Evolutionary conservation across 2,888 invertebrate genomes (phyloP), one percentile per base, ranked within the genome.

Genomic region (Leptopterna dolabrata): DNA sequence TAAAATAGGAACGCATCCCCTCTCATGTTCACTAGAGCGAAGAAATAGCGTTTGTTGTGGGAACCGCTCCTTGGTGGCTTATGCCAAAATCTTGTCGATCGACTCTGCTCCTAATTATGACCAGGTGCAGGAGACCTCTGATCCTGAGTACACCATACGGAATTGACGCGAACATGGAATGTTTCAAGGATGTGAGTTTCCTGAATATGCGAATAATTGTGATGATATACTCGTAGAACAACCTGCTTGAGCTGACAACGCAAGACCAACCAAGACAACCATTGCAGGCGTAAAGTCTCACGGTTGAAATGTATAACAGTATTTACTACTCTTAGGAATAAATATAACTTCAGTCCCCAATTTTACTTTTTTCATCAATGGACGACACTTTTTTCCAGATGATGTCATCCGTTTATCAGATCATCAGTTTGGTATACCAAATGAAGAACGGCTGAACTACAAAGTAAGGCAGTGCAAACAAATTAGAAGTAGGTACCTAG

Each of bases 91-190:
- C 24, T 11, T 81, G 81, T 29, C 29, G 29, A 0, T 45, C 47
- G 4, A 81, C 81, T 19, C 24, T 81, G 27, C 51, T 45, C 11
- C 13, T 81, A 27, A 51, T 81, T 1, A 81, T 81, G 81, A 29
- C n/a, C 16, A 27, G 81, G 29, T 81, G 81, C 51, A 81, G 16
- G 51, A 81, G 27, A 27, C 81, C 81, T 19, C n/a, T 81, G 24
- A 11, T 6, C 1, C 27, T 81, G 51, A 47, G 16, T 11, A 43
- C 80, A 24, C 24, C n/a, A 13, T 80, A 19, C 7, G 80, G 45
- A 14, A 4, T 6, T n/a, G 13, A 4, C 1, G 80, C 47, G 4
- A 80, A 80, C 47, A 47, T 41, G 16, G 80, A 80, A 24, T 19
- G 16, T 9, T 80, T 19, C 47, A 80, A 24, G 45, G 45, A 80